A percentile compares a stretch with the other conserved stretches of the same genome.
phyloP scores from a whole-genome alignment of 2,797 vertebrate species.

The Otus scops region DNA sequence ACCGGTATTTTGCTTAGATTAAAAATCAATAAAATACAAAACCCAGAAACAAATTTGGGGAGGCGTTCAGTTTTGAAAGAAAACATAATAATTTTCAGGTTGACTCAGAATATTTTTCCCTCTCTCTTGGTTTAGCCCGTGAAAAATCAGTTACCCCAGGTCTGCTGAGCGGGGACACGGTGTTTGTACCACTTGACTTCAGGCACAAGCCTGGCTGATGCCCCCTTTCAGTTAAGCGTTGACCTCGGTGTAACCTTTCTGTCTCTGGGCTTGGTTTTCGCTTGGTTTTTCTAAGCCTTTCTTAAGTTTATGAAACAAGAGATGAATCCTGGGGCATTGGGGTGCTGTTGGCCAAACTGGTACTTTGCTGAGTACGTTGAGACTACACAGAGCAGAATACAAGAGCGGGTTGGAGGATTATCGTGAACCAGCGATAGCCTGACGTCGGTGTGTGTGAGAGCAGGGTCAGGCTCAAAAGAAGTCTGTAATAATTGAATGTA shows the following conservation, averaged over 20 bases:
- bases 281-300: background rate
- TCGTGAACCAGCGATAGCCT: rapidly evolving
- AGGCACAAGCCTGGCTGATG: rapidly evolving
- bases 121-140: rapidly evolving
- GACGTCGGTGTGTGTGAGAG: rapidly evolving
- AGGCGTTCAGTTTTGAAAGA: background rate
- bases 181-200: rapidly evolving
- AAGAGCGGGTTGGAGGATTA: rapidly evolving
- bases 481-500: background rate
- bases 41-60: background rate
- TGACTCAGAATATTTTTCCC: background rate
- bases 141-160: rapidly evolving
- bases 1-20: background rate
- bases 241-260: rapidly evolving
- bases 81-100: background rate
- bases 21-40: background rate
- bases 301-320: background rate
- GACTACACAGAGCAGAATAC: rapidly evolving
- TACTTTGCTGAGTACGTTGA: rapidly evolving
- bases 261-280: background rate
- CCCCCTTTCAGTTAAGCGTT: rapidly evolving
- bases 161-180: rapidly evolving
- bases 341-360: background rate
- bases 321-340: rapidly evolving
- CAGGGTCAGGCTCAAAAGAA: background rate